Base-by-base conservation (phyloP, 2,113 vertebrate genomes). In the Heptranchias perlo region DNA sequence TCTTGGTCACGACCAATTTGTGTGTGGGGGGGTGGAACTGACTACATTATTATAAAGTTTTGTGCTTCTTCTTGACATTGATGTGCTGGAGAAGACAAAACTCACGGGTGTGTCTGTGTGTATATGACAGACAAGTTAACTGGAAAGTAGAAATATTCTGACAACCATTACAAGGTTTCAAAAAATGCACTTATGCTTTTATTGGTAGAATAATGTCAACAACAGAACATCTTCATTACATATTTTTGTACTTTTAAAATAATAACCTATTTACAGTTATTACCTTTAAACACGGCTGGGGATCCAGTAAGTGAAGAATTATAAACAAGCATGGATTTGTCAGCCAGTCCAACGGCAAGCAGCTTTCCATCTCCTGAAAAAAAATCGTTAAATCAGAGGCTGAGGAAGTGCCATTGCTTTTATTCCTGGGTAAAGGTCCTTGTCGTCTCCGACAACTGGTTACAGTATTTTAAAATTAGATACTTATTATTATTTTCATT, bases 331-430 rank as follows among this genome's bases (percentile, higher is more conserved):
- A 98, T 96, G 28, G 98, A 97, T 96, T 96, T 97, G 97, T 98
- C 98, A 96, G 98, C 98, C 96, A 98, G 97, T 97, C 98, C 98
- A 76, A 98, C 99, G 96, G 98, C 98, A 96, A 99, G 97, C 96
- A 97, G 96, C 96, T 97, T 98, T 96, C 98, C 99, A 96, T 98
- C 98, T 39, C 98, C 98, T 99, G 93, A 62, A 95, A 95, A 69
- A 54, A 73, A 35, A 52, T 21, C 64, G 73, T 82, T 21, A 21
- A 21, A 39, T 62, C 44, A 21, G 58, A 61, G 54, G 13, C 52
- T 54, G n/a, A 82, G 28, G 23, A 93, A 95, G 1, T 67, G 54
- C 13, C 10, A 84, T 44, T 73, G 62, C 2, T 47, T 87, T 28
- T 65, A 69, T 52, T 52, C 14, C 65, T 31, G 16, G 64, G 47